Evolutionary conservation across 2,888 invertebrate species (phyloP), one percentile per base, ranked within the genome.

Genomic region (Argyresthia albistria): DNA sequence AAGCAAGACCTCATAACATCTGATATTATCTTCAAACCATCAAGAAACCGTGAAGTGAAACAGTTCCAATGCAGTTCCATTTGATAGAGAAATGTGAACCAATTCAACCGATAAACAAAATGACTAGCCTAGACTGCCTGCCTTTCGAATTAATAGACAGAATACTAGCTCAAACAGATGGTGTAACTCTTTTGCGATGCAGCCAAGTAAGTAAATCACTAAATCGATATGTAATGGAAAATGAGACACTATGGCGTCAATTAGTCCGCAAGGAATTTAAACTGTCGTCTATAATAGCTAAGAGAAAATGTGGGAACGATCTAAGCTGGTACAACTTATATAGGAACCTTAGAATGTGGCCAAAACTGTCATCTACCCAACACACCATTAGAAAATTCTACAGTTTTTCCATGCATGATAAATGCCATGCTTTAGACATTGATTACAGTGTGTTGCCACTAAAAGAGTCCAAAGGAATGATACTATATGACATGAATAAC

Each of bases 101-200:
- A 25, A 25, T 25, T n/a, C n/a, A n/a, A 46, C n/a, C 2, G 6
- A 25, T 25, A 4, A 6, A 25, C 25, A 25, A 25, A 25, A 25
- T 25, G 25, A 25, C 25, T 42, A 7, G 12, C 10, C 11, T 42
- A 11, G 12, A 6, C 42, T 12, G 12, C 42, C 42, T 84, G 35
- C 83, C 83, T 2, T 39, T 76, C 14, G 83, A 84, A 64, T 69
- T 70, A n/a, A 67, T 82, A 14, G 56, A 74, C 15, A 76, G 79
- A 62, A 76, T 84, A 59, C 59, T 84, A 9, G 59, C 62, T 14
- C 63, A 67, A 55, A 65, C 68, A 1, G 76, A 82, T 52, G 82
- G 82, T 10, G 54, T 57, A n/a, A 74, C 75, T 1, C 54, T 82
- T 2, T 77, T 74, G 16, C 67, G 60, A 56, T 80, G 79, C 56